phyloP scores from a whole-genome alignment of 2,797 vertebrate species.

The Mycteria americana region DNA sequence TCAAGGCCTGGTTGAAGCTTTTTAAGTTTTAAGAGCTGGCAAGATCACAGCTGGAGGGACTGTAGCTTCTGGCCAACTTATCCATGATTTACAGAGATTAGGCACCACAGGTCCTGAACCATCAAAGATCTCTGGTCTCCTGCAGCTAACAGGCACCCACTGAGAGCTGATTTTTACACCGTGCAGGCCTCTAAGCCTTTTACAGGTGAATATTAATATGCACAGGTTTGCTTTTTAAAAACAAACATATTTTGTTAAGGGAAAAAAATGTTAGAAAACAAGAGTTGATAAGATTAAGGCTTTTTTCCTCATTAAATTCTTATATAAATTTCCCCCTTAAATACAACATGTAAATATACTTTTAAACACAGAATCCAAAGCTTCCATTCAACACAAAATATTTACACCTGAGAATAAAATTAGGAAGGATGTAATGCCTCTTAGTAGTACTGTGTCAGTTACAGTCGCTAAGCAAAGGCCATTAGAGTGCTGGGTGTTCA shows the following conservation, averaged over 20 bases:
- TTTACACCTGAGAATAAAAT: slow-evolving; percentile 19
- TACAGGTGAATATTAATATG: not conserved
- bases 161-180: not conserved
- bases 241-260: not conserved
- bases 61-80: not conserved
- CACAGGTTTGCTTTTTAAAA: not conserved
- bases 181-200: not conserved
- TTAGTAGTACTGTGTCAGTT: not conserved
- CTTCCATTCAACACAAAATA: slow-evolving; percentile 3
- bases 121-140: not conserved
- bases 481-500: not conserved
- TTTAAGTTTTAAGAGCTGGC: not conserved
- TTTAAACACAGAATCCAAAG: not conserved
- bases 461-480: not conserved
- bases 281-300: not conserved
- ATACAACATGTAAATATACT: not conserved
- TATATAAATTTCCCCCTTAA: not conserved
- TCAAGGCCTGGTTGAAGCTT: not conserved
- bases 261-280: not conserved
- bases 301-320: not conserved
- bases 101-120: not conserved
- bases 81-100: not conserved
- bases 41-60: not conserved
- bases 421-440: not conserved
- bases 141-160: not conserved